Evolutionary conservation across 2,888 invertebrate species (phyloP), one percentile per base, ranked within the genome.

Genomic region (Acanthosepion lycidas): DNA sequence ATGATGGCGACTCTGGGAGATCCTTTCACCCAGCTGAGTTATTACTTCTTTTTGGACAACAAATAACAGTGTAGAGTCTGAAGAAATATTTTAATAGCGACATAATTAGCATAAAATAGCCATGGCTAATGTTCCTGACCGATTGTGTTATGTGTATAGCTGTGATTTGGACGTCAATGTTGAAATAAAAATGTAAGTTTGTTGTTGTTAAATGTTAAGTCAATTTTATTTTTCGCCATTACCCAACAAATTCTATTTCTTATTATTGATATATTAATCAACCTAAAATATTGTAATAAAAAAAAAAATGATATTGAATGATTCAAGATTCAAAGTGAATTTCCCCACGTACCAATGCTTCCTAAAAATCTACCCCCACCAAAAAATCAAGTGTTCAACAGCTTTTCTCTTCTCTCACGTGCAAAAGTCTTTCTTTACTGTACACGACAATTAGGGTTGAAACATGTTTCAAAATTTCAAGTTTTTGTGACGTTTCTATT

Each of bases 171-270:
- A 99, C 96, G 98, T 98, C 96, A 98, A 98, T 97, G 98, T 99
- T 91, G 98, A 99, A 98, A 98, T 99, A 96, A 99, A 99, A 98
- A 98, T 99, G 99, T 99, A 98, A 98, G 98, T 98, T 91, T 94
- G 91, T 55, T 12, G 78, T n/a, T 78, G 78, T 78, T 78, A 33
- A 9, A 18, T 78, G 78, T 78, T 78, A 33, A 9, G n/a, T 78
- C 48, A 42, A 59, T 55, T 26, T n/a, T n/a, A n/a, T n/a, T n/a
- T n/a, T 91, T 94, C 64, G 28, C 59, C 26, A 53, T 53, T 15
- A 94, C 51, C 33, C 23, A 33, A 94, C 23, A 33, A n/a, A 28
- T 93, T 59, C 49, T 91, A 6, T 33, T 94, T 94, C 55, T 23
- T 94, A 93, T 59, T 78, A 33, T 42, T 49, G 42, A 8, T 33